Conservation (phyloP, 2,797 vertebrate genomes). For the Poeciliopsis presidionis region DNA sequence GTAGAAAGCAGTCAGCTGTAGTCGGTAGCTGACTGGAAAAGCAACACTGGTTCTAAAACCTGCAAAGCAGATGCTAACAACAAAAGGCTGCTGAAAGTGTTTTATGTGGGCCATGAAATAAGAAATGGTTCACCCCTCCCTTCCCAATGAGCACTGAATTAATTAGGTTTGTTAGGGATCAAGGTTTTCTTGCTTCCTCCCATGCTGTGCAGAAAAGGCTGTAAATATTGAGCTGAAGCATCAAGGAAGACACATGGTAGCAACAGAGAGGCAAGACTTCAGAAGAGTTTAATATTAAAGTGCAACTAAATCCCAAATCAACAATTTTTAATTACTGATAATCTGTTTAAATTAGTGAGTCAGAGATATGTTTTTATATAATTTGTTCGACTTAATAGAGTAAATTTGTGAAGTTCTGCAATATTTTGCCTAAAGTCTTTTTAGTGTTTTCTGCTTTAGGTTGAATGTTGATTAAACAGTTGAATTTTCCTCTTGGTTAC, state of each 20-base stretch:
- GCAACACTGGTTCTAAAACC: conserved; percentile 13
- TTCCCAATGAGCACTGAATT: conserved; percentile 53
- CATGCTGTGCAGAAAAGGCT: conserved; percentile 54
- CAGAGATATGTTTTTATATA: not conserved
- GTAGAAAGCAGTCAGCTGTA: not conserved
- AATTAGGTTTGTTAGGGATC: conserved; percentile 56
- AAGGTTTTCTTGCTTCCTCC: conserved; percentile 48
- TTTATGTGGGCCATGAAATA: conserved; percentile 55
- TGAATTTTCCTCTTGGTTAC: too few relatives aligned
- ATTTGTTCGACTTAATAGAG: not conserved
- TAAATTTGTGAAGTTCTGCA: not conserved
- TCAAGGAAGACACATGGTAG: conserved; percentile 27
- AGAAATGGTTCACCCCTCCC: conserved; percentile 39
- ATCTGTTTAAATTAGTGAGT: not conserved
- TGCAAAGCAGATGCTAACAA: conserved; percentile 31
- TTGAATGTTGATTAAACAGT: too few relatives aligned
- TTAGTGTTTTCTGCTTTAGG: too few relatives aligned
- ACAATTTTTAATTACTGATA: not conserved
- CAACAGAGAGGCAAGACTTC: conserved; percentile 43
- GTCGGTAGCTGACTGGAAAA: conserved; percentile 33
- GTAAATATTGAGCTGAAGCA: conserved; percentile 64
- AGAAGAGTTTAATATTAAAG: conserved; percentile 47
- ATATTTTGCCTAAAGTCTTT: not conserved
- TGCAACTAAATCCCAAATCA: too few relatives aligned
- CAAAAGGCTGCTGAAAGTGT: conserved; percentile 32